A percentile compares a stretch with the other conserved stretches of the same genome.
phyloP scores from a whole-genome alignment of 2,113 vertebrate species.

The Neotoma lepida region DNA sequence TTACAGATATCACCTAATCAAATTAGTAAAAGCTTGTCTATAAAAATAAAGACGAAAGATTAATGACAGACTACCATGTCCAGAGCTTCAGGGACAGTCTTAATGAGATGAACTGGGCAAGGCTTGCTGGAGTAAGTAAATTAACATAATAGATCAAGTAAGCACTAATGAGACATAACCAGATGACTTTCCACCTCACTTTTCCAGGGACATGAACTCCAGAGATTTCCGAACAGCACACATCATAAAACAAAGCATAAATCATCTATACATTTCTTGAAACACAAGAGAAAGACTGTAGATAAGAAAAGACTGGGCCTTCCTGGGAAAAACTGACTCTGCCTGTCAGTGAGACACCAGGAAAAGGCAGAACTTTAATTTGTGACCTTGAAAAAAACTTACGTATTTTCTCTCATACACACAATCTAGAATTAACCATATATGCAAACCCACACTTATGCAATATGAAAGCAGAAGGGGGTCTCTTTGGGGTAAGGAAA shows the following conservation, averaged over 20 bases:
- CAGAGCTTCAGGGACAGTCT: background rate
- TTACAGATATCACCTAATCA: constrained; percentile 61
- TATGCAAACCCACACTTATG: background rate
- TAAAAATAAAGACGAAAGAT: constrained; percentile 42
- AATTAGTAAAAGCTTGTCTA: constrained; percentile 50
- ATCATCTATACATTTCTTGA: background rate
- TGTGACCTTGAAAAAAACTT: background rate
- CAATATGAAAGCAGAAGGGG: background rate
- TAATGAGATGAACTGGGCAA: background rate
- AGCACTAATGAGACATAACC: constrained; percentile 46
- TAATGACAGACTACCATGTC: background rate
- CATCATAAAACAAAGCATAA: constrained; percentile 22
- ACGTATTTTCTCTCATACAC: background rate
- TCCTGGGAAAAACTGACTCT: constrained; percentile 19
- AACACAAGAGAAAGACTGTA: background rate
- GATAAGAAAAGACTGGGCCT: background rate
- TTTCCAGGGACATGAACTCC: constrained; percentile 53
- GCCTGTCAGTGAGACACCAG: background rate
- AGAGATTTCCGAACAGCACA: constrained; percentile 13
- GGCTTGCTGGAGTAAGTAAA: background rate
- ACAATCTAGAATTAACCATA: background rate
- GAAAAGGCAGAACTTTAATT: background rate
- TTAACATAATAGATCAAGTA: constrained; percentile 33
- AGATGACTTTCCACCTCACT: constrained; percentile 17
- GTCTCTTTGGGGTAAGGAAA: no score